Conservation (phyloP, 1,140 invertebrate species). For the Myzus persicae region DNA sequence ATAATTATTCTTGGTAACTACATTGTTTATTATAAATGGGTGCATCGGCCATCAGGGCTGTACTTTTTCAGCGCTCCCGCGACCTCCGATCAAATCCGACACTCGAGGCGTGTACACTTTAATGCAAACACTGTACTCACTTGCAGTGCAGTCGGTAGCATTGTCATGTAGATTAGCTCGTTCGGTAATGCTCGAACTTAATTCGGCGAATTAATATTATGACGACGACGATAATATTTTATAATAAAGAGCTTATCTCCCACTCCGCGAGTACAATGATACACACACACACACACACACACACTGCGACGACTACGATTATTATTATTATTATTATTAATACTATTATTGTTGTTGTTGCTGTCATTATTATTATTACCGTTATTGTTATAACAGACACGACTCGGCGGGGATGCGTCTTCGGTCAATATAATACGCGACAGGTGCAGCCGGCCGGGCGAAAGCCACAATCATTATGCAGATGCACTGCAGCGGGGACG, state of each 20-base stretch:
- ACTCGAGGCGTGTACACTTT: neutral
- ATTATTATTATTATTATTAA: neutral
- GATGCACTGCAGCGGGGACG: neutral
- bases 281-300: neutral
- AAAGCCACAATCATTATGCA: constrained; percentile 7
- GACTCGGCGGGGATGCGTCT: neutral
- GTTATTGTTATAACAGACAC: neutral
- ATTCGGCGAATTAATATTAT: neutral
- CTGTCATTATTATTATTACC: too few relatives aligned
- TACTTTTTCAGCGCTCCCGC: neutral
- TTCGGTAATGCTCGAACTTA: neutral
- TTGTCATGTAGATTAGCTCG: constrained; percentile 11
- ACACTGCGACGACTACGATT: neutral
- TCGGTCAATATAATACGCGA: neutral
- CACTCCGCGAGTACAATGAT: neutral
- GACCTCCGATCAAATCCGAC: neutral
- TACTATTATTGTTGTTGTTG: neutral
- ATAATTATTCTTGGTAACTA: too few relatives aligned
- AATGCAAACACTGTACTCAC: neutral
- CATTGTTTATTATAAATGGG: too few relatives aligned
- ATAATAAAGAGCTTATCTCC: constrained; percentile 42
- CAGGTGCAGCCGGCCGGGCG: neutral
- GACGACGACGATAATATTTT: neutral
- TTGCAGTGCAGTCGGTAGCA: neutral
- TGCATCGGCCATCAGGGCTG: neutral